Conservation (phyloP, 2,888 invertebrate species). For the Nowickia ferox region DNA sequence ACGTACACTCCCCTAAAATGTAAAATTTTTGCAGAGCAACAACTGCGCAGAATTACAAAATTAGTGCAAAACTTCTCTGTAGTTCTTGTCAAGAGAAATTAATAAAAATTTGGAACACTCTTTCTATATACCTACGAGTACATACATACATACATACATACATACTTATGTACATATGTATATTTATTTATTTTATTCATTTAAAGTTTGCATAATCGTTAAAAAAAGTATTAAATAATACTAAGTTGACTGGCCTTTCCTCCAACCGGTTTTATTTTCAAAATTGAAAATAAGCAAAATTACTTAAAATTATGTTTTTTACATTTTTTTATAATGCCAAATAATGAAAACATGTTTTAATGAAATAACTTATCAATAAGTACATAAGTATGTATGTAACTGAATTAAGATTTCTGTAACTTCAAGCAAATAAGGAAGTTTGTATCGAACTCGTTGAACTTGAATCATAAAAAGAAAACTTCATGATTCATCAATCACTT, state of each 20-base stretch:
- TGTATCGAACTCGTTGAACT: slow-evolving; percentile 28
- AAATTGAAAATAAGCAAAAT: not conserved
- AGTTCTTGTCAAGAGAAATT: not conserved
- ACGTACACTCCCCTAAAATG: not conserved
- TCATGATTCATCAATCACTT: not conserved
- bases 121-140: too few relatives aligned
- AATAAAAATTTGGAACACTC: not conserved
- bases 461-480: slow-evolving; percentile 5
- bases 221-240: not conserved
- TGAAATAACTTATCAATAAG: not conserved
- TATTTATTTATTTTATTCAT: not conserved
- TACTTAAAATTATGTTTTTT: not conserved
- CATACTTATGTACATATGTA: too few relatives aligned
- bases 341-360: not conserved
- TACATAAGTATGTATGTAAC: too few relatives aligned
- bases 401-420: not conserved
- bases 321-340: not conserved
- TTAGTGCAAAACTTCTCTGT: not conserved
- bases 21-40: not conserved
- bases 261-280: not conserved
- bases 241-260: slow-evolving; percentile 23
- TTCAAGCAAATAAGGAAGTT: slow-evolving; percentile 32
- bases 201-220: slow-evolving; percentile 1
- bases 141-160: too few relatives aligned
- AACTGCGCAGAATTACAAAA: slow-evolving; percentile 3